phyloP scores from a whole-genome alignment of 2,113 vertebrate genomes.

The Girardinichthys multiradiatus region DNA sequence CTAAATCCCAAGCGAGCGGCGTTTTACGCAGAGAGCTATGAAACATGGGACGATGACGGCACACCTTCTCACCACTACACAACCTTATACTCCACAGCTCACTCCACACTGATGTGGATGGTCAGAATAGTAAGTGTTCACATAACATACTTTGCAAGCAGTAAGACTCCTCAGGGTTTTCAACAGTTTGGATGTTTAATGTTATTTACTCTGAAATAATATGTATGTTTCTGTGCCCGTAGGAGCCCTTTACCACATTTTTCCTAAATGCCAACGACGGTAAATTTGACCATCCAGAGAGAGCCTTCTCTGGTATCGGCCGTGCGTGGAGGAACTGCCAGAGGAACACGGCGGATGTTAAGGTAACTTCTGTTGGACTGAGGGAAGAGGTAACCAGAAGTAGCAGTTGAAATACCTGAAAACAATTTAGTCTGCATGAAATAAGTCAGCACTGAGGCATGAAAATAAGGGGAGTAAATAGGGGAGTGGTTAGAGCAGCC shows the following conservation, averaged over 20 bases:
- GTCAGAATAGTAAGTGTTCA: slow-evolving; percentile 92
- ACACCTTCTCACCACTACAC: slow-evolving; percentile 92
- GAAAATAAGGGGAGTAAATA: not conserved
- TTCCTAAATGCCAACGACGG: slow-evolving; percentile 94
- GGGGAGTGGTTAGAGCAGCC: no score
- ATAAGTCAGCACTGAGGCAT: not conserved
- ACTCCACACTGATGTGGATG: slow-evolving; percentile 92
- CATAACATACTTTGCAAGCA: not conserved
- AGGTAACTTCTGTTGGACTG: slow-evolving; percentile 76
- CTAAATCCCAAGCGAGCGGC: slow-evolving; percentile 98
- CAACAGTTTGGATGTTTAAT: not conserved
- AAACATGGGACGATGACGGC: slow-evolving; percentile 96
- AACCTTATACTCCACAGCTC: slow-evolving; percentile 93
- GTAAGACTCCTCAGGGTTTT: not conserved
- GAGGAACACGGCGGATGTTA: slow-evolving; percentile 97
- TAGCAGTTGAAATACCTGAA: not conserved
- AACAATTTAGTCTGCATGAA: not conserved
- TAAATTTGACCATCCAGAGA: slow-evolving; percentile 96
- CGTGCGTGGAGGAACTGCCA: slow-evolving; percentile 97
- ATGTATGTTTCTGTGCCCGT: not conserved
- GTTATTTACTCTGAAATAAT: not conserved
- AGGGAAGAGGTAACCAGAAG: not conserved
- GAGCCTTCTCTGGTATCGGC: slow-evolving; percentile 94
- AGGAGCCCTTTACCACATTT: slow-evolving; percentile 99
- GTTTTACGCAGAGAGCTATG: slow-evolving; percentile 96